Conservation (phyloP, 1,140 invertebrate genomes). For the Drosophila ogumai region DNA sequence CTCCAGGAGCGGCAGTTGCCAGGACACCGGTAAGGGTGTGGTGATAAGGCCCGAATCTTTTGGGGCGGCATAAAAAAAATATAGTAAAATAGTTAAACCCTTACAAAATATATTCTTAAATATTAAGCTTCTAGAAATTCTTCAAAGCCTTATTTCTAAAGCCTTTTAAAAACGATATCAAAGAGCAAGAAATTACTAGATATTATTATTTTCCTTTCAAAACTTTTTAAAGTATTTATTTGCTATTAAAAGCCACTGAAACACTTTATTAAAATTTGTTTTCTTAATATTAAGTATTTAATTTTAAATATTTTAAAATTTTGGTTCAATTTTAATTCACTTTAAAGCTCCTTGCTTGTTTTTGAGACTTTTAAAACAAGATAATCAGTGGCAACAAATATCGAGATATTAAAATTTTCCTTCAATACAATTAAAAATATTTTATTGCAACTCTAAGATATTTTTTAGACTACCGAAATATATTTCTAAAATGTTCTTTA, state of each 20-base stretch:
- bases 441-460: too few species aligned
- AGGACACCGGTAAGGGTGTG: neutral
- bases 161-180: neutral
- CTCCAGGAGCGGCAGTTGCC: neutral
- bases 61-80: neutral
- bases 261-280: neutral
- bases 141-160: neutral
- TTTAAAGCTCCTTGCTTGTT: too few species aligned
- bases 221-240: neutral
- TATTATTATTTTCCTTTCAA: neutral
- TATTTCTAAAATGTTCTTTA: too few species aligned
- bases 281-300: neutral
- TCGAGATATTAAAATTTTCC: too few species aligned
- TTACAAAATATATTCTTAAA: too few species aligned
- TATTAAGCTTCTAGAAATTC: too few species aligned
- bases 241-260: neutral
- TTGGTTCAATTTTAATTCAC: too few species aligned
- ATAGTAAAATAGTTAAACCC: neutral
- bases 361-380: too few species aligned
- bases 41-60: neutral
- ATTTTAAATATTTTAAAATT: neutral
- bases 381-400: too few species aligned
- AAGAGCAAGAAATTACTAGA: neutral
- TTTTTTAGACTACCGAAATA: too few species aligned
- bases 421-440: too few species aligned